Conservation (phyloP, 2,888 invertebrate species). For the Autographa gamma region DNA sequence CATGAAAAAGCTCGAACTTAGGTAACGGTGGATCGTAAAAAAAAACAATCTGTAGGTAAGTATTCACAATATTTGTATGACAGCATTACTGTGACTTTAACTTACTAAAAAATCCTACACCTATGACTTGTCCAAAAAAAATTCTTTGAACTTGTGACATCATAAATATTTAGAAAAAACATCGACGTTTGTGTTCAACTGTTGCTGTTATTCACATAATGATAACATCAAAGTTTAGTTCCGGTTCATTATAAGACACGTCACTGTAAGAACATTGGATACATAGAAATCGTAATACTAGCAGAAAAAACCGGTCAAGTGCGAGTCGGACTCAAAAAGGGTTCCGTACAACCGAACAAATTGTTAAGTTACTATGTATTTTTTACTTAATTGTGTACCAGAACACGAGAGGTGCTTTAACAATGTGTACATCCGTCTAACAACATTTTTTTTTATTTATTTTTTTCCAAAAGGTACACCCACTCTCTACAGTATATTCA, state of each 20-base stretch:
- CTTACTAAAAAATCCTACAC: not conserved
- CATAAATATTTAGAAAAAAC: constrained; percentile 31
- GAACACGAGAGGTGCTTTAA: too few relatives aligned
- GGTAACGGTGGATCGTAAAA: too few relatives aligned
- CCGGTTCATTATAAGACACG: constrained; percentile 39
- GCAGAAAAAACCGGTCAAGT: not conserved
- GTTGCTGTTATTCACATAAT: constrained; percentile 13
- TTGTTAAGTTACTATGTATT: too few relatives aligned
- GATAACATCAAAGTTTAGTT: constrained; percentile 42
- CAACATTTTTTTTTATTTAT: too few relatives aligned
- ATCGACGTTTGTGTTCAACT: constrained; percentile 14
- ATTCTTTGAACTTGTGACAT: constrained; percentile 43
- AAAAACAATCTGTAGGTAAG: too few relatives aligned
- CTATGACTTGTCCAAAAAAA: not conserved
- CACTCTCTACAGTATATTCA: too few relatives aligned
- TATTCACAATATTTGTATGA: too few relatives aligned
- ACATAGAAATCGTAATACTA: not conserved
- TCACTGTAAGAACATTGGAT: constrained; percentile 24
- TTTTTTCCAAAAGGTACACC: too few relatives aligned
- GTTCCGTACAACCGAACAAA: too few relatives aligned
- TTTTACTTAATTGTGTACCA: too few relatives aligned
- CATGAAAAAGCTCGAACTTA: too few relatives aligned
- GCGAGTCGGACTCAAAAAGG: not conserved
- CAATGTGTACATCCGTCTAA: too few relatives aligned
- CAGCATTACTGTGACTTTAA: not conserved